These are phyloP conservation scores for Psittacus erithacus DNA, from an alignment of 2,113 vertebrate species.

Conservation along the genomic window DNA sequence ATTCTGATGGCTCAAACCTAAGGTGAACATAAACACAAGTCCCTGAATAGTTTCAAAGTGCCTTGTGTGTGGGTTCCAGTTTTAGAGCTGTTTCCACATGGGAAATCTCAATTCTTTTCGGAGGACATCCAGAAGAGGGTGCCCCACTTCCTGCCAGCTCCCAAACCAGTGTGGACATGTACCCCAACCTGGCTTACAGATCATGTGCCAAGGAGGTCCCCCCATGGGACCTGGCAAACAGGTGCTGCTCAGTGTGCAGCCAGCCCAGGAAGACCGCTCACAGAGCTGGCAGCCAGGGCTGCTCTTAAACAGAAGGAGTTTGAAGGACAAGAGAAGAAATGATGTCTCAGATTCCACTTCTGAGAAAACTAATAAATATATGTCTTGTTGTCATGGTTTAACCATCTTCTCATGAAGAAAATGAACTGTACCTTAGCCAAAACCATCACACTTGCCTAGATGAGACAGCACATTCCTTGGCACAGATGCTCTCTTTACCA, in stretches of 20 bases:
- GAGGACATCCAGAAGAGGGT: not conserved
- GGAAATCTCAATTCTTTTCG: not conserved
- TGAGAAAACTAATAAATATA: not conserved
- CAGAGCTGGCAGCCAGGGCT: not conserved
- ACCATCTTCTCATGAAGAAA: not conserved
- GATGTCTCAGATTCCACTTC: not conserved
- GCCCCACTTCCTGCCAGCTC: not conserved
- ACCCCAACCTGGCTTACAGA: not conserved
- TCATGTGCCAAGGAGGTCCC: not conserved
- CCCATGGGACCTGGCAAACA: not conserved
- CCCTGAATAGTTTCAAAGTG: not conserved
- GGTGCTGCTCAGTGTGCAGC: fast-evolving
- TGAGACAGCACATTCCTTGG: not conserved
- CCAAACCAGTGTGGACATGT: not conserved
- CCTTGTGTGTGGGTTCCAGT: too few relatives aligned
- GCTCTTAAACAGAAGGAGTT: not conserved
- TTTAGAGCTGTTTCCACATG: not conserved
- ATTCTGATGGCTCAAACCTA: not conserved
- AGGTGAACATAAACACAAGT: not conserved
- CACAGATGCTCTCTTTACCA: not conserved
- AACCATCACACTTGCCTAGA: not conserved
- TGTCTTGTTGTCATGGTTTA: not conserved
- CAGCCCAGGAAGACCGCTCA: not conserved
- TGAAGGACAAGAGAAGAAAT: not conserved
- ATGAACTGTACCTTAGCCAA: not conserved